Conservation (phyloP, 2,797 vertebrate species). For the Etheostoma nigrum region DNA sequence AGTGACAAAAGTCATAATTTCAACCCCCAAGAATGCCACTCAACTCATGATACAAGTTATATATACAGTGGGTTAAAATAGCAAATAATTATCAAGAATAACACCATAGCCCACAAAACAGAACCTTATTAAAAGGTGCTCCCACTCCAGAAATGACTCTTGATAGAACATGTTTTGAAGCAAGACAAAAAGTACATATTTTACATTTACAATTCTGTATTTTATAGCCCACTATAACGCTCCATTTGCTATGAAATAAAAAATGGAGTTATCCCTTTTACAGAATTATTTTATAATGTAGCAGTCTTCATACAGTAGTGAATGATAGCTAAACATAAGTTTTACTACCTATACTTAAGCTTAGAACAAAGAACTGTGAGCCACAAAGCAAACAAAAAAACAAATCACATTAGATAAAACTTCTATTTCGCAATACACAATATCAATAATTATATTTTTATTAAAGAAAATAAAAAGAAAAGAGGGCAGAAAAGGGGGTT, state of each 20-base stretch:
- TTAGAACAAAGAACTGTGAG: background rate
- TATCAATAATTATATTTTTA: constrained; percentile 23
- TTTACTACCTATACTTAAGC: background rate
- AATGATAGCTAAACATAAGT: constrained; percentile 1
- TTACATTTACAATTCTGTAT: constrained; percentile 17
- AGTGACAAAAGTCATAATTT: background rate
- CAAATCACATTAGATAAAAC: background rate
- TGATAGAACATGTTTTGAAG: constrained; percentile 4
- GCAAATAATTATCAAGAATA: constrained; percentile 4
- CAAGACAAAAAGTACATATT: constrained; percentile 27
- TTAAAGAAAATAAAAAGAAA: constrained; percentile 25
- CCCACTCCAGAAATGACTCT: constrained; percentile 11
- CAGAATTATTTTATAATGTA: constrained; percentile 11
- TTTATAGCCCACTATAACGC: background rate
- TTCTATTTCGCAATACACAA: constrained; percentile 30
- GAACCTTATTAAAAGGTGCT: constrained; percentile 1
- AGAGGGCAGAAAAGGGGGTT: constrained; percentile 1
- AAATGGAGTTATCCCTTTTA: constrained; percentile 45
- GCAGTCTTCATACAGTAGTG: constrained; percentile 23
- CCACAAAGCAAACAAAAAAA: background rate
- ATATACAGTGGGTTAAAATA: constrained; percentile 38
- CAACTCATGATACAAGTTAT: constrained; percentile 21
- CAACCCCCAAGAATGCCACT: constrained; percentile 1
- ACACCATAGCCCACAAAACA: constrained; percentile 36
- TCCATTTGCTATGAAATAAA: constrained; percentile 22